Percentiles rank a stretch among this genome's conserved stretches.
Evolutionary conservation across 2,888 invertebrate genomes (phyloP).

Genomic region (Drosophila lacicola): DNA sequence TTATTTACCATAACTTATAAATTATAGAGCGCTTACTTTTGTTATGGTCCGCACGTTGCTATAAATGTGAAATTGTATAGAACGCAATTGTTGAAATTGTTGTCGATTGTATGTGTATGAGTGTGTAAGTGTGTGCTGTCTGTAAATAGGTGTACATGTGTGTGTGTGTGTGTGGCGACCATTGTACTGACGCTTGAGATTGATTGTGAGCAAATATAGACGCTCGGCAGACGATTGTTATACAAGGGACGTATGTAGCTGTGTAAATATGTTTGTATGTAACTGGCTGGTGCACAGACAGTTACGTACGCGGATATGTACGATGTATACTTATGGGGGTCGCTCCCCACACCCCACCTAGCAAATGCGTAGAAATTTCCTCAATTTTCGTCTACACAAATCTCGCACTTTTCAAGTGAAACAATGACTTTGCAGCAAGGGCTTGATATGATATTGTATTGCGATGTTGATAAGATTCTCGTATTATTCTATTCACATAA

Average conservation of each 20-base stretch:
- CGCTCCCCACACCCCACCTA: background rate
- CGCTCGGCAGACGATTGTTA: conserved; percentile 56
- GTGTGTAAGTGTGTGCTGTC: background rate
- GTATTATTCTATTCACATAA: background rate
- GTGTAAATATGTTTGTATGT: conserved; percentile 2
- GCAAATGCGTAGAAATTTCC: conserved; percentile 13
- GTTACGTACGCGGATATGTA: conserved; percentile 6
- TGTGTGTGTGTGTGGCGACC: conserved; percentile 18
- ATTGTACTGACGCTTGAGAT: conserved; percentile 58
- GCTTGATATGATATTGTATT: background rate
- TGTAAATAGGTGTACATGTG: conserved; percentile 5
- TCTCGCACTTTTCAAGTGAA: too few species aligned
- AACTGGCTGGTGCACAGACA: conserved; percentile 2
- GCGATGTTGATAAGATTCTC: background rate
- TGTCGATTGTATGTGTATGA: conserved; percentile 8
- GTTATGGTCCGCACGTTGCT: conserved; percentile 58
- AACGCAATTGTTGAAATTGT: conserved; percentile 56
- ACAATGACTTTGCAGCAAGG: too few species aligned
- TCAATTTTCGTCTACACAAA: background rate
- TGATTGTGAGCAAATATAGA: conserved; percentile 68
- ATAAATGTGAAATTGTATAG: conserved; percentile 60
- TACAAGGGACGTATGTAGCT: conserved; percentile 30
- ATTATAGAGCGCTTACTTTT: conserved; percentile 52
- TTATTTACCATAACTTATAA: conserved; percentile 63
- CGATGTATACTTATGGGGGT: conserved; percentile 3